Conservation (phyloP, 1,140 invertebrate species). For the Pogonus chalceus region DNA sequence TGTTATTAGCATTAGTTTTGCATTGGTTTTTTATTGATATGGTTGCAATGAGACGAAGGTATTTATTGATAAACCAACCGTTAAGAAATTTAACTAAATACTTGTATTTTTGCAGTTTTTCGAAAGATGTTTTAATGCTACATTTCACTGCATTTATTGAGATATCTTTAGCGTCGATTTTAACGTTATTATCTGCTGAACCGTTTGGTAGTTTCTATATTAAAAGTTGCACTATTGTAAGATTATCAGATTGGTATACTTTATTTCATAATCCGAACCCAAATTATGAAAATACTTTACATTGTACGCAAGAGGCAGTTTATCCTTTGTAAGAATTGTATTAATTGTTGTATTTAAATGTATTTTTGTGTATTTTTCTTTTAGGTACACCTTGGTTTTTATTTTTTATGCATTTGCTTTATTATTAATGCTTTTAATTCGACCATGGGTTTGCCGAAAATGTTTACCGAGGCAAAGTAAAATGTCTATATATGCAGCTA, state of each 20-base stretch:
- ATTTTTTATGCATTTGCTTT: conserved; percentile 82
- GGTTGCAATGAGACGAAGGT: conserved; percentile 64
- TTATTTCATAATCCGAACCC: conserved; percentile 87
- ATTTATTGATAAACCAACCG: conserved; percentile 19
- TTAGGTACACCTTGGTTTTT: conserved; percentile 88
- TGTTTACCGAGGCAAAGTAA: conserved; percentile 56
- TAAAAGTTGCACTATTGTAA: conserved; percentile 63
- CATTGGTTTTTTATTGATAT: conserved; percentile 89
- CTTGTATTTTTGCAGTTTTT: conserved; percentile 47
- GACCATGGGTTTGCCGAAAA: conserved; percentile 58
- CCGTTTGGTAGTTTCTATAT: conserved; percentile 66
- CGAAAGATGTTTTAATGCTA: conserved; percentile 55
- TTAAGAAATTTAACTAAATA: conserved; percentile 2
- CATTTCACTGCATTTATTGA: conserved; percentile 76
- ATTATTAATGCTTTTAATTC: conserved; percentile 65
- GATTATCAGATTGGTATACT: conserved; percentile 92
- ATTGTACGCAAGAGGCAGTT: conserved; percentile 94
- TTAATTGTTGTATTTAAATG: background rate
- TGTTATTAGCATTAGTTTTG: conserved; percentile 67
- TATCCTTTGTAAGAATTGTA: conserved; percentile 78
- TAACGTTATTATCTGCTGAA: conserved; percentile 65
- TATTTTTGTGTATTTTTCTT: conserved; percentile 13
- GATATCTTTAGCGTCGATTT: conserved; percentile 56
- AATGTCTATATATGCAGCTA: conserved; percentile 80
- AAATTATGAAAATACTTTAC: conserved; percentile 76